A percentile compares a stretch with the other conserved stretches of the same genome.
phyloP scores from a whole-genome alignment of 92 coral and sea anemone species.

The Phenganax marumi region DNA sequence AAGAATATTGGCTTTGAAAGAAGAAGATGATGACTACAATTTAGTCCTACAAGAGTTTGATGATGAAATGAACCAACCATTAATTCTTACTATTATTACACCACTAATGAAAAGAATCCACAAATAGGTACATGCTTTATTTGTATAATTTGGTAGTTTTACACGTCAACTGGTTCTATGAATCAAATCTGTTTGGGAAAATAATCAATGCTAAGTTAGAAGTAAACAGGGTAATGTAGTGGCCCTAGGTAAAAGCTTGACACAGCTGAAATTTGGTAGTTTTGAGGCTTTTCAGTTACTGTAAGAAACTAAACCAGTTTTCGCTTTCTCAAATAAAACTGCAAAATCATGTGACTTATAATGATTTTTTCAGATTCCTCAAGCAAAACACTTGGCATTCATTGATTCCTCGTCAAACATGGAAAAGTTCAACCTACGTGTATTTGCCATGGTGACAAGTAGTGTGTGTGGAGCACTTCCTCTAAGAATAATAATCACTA shows the following conservation, averaged over 20 bases:
- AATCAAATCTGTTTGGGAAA: too few species aligned
- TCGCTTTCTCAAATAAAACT: too few species aligned
- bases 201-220: too few species aligned
- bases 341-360: too few species aligned
- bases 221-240: too few species aligned
- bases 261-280: too few species aligned
- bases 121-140: background rate
- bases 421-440: constrained; percentile 24
- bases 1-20: background rate
- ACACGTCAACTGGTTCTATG: too few species aligned
- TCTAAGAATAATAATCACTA: constrained; percentile 9
- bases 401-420: constrained; percentile 28
- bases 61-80: constrained; percentile 1
- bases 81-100: constrained; percentile 5
- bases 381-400: constrained; percentile 17
- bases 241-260: too few species aligned
- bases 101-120: constrained; percentile 18
- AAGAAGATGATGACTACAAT: constrained; percentile 13
- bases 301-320: too few species aligned
- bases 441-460: constrained; percentile 10
- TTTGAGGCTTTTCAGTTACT: too few species aligned
- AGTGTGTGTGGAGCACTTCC: constrained; percentile 32
- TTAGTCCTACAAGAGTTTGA: constrained; percentile 23
- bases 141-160: too few species aligned
- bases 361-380: background rate